Percentiles rank a stretch among this genome's conserved stretches.
Evolutionary conservation across 2,797 vertebrate species (phyloP).

Genomic region (Sparus aurata): DNA sequence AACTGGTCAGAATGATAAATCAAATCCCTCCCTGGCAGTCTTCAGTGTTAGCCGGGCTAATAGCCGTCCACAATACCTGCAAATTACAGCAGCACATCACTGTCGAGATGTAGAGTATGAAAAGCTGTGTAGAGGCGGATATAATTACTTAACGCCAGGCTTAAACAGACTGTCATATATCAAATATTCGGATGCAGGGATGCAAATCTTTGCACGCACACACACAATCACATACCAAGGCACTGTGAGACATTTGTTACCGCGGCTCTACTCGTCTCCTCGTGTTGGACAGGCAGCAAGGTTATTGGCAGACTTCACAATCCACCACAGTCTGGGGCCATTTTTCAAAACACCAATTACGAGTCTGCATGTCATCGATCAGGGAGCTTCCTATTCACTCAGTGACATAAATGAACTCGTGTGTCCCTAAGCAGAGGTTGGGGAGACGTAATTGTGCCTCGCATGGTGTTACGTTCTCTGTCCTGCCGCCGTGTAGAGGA

Average conservation of each 20-base stretch:
- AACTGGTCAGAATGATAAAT: conserved; percentile 41
- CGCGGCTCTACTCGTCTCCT: conserved; percentile 43
- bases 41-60: conserved; percentile 25
- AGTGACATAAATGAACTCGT: conserved; percentile 67
- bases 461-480: conserved; percentile 3
- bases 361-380: conserved; percentile 70
- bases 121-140: conserved; percentile 33
- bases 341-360: conserved; percentile 81
- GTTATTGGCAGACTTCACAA: conserved; percentile 68
- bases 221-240: conserved; percentile 6
- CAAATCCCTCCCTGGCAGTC: conserved; percentile 15
- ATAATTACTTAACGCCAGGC: conserved; percentile 51
- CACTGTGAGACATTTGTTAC: conserved; percentile 63
- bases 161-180: conserved; percentile 49
- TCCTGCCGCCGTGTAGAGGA: neutral
- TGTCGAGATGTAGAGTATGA: conserved; percentile 22
- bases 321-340: conserved; percentile 62
- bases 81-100: conserved; percentile 39
- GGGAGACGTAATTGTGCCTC: neutral
- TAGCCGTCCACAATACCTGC: conserved; percentile 33
- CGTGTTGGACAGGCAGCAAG: conserved; percentile 71
- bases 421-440: conserved; percentile 43
- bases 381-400: conserved; percentile 49
- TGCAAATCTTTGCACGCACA: neutral
- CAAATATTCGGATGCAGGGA: conserved; percentile 10